Evolutionary conservation across 2,113 vertebrate genomes (phyloP).

Genomic region (Elephas maximus): DNA sequence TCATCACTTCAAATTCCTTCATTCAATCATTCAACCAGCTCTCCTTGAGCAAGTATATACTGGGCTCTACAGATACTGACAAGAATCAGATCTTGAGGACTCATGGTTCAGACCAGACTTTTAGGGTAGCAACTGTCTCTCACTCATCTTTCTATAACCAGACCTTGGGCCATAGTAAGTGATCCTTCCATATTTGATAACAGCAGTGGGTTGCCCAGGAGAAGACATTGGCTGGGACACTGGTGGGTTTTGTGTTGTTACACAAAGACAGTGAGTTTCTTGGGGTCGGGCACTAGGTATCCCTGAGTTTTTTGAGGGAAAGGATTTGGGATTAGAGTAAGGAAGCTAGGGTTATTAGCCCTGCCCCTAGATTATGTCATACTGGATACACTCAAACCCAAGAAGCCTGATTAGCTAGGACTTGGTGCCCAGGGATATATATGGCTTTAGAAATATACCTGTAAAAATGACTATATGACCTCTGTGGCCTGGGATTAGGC

Average conservation of each 20-base stretch:
- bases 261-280: background rate
- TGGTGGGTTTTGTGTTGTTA: background rate
- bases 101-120: background rate
- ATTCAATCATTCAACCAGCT: background rate
- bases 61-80: background rate
- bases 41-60: background rate
- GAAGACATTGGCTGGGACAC: background rate
- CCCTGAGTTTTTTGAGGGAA: slow-evolving; percentile 41
- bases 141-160: background rate
- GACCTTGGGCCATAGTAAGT: background rate
- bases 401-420: background rate
- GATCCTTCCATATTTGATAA: slow-evolving; percentile 33
- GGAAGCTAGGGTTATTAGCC: background rate
- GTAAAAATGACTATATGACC: background rate
- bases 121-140: background rate
- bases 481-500: background rate
- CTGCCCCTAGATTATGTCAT: background rate
- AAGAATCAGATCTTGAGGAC: background rate
- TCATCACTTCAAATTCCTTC: background rate
- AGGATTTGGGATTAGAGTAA: background rate
- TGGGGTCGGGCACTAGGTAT: background rate
- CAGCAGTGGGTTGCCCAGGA: background rate
- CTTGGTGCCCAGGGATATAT: background rate
- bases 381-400: background rate
- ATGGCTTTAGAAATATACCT: background rate